Conservation (phyloP, 1,140 invertebrate species). For the Ganaspis sp. region DNA sequence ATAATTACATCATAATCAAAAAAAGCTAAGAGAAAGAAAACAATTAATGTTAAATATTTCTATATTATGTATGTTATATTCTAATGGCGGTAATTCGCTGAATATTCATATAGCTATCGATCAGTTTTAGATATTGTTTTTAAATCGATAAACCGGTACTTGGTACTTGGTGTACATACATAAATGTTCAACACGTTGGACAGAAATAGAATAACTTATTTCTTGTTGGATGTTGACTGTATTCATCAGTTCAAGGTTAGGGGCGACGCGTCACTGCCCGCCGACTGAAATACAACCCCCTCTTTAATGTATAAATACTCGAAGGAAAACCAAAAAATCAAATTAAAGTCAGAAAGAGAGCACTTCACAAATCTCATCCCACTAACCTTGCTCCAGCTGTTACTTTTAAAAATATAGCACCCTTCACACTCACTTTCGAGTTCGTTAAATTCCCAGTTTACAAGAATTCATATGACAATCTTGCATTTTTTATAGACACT, state of each 20-base stretch:
- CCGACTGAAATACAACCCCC: slow-evolving; percentile 32
- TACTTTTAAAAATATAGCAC: slow-evolving; percentile 26
- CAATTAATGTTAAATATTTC: too few relatives aligned
- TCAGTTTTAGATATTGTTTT: neutral
- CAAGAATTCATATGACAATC: neutral
- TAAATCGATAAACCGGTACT: neutral
- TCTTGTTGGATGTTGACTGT: slow-evolving; percentile 24
- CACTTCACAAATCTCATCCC: slow-evolving; percentile 45
- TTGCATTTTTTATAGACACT: neutral
- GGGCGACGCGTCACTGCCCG: slow-evolving; percentile 54
- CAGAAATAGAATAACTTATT: slow-evolving; percentile 11
- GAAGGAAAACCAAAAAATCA: slow-evolving; percentile 38
- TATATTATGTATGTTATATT: too few relatives aligned
- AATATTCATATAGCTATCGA: neutral
- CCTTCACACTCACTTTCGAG: slow-evolving; percentile 23
- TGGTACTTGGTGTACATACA: neutral
- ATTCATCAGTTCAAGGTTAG: slow-evolving; percentile 72
- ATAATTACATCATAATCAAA: too few relatives aligned
- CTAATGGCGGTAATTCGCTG: too few relatives aligned
- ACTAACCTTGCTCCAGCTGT: slow-evolving; percentile 58
- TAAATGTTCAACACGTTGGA: neutral
- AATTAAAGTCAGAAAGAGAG: slow-evolving; percentile 37
- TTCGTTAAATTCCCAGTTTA: neutral
- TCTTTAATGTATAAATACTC: slow-evolving; percentile 14
- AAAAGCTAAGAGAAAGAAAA: too few relatives aligned